Evolutionary conservation across 1,140 invertebrate species (phyloP), one percentile per base, ranked within the genome.

Genomic region (Phymorhynchus buccinoides): DNA sequence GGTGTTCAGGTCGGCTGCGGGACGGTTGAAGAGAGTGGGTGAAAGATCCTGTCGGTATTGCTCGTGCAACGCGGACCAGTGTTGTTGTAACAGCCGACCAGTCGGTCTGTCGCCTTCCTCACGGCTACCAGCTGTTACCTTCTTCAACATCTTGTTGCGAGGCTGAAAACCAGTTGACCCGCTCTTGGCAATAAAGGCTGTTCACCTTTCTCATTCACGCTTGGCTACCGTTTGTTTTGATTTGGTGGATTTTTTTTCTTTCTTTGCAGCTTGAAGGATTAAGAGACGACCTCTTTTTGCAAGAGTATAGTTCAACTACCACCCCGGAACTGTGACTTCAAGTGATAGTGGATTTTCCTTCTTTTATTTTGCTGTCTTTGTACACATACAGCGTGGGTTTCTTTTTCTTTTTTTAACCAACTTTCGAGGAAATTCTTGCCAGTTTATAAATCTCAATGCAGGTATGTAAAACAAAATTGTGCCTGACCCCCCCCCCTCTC

Each of bases 381-480:
- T 22, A 62, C 56, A 62, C 56, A 62, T 6, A 14, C 56, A 62
- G 39, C 78, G 73, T 37, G 71, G 39, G 30, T 56, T 85, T 77
- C 85, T 78, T 71, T 82, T 66, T 82, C 39, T 83, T 84, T 85
- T 80, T 87, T 42, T 73, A 48, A 52, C 84, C 71, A 30, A 7
- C 16, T 37, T 75, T 75, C 39, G 35, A 12, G 2, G 71, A 75
- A 75, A 7, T 35, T 41, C 39, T 9, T 83, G 81, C 71, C 62
- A 18, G 52, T 42, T 66, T 52, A 30, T 71, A 44, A 83, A 66
- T 86, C 87, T 88, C 85, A 84, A 88, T 88, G 87, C 87, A 88
- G 87, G 87, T 88, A 88, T 88, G 87, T 88, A 88, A 73, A 18
- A 85, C 30, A n/a, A 80, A n/a, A n/a, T n/a, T n/a, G n/a, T n/a